Percentiles rank a stretch among this genome's conserved stretches.
phyloP scores from a whole-genome alignment of 2,113 vertebrate species.

The Leptosomus discolor region DNA sequence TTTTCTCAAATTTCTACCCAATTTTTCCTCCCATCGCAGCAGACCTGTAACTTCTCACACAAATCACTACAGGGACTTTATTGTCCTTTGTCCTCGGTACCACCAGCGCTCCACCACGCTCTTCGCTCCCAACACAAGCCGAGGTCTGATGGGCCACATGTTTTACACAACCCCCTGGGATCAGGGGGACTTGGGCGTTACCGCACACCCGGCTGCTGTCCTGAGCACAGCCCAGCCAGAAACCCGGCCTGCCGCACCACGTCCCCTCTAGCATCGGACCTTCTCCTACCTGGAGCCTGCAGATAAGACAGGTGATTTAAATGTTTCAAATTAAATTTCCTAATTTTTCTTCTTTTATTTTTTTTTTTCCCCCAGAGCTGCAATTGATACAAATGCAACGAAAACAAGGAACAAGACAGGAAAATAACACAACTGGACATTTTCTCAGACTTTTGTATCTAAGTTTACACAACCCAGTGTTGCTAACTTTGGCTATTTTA shows the following conservation, averaged over 20 bases:
- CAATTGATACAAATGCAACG: neutral
- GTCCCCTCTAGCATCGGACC: neutral
- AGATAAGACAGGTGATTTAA: neutral
- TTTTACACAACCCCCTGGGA: neutral
- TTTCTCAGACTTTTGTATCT: neutral
- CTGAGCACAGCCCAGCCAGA: neutral
- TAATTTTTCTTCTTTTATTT: neutral
- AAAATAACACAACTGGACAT: neutral
- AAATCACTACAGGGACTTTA: neutral
- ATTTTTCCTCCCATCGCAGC: neutral
- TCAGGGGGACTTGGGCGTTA: neutral
- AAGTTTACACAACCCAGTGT: neutral
- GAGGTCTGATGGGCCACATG: rapidly evolving
- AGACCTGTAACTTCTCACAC: neutral
- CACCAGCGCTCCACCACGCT: neutral
- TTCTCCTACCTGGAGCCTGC: neutral
- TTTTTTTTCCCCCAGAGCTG: neutral
- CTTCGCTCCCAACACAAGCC: rapidly evolving
- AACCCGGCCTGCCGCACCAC: neutral
- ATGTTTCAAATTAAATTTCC: neutral
- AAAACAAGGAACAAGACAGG: neutral
- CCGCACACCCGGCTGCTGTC: neutral
- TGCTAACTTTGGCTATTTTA: neutral
- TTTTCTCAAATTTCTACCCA: neutral
- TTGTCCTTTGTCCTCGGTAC: neutral